phyloP scores from a whole-genome alignment of 2,113 vertebrate genomes.

The Toxotes chatareus region DNA sequence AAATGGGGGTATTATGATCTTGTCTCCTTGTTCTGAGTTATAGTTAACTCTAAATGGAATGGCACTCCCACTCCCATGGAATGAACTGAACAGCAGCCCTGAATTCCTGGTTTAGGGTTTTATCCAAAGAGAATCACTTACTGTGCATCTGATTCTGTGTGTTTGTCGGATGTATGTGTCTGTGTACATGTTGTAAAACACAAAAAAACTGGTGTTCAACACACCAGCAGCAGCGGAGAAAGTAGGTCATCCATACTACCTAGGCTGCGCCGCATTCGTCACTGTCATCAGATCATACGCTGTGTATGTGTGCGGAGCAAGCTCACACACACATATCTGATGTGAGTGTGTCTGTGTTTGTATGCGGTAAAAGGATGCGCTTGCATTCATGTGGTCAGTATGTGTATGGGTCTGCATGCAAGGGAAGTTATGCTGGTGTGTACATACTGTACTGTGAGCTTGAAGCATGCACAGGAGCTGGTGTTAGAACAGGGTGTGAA shows the following conservation, averaged over 20 bases:
- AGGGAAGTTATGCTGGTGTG: constrained; percentile 10
- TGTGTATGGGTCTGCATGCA: constrained; percentile 25
- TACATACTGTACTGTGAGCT: neutral
- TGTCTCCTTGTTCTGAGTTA: neutral
- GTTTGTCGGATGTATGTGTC: neutral
- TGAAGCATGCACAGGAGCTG: constrained; percentile 16
- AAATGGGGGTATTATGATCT: neutral
- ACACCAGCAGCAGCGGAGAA: constrained; percentile 26
- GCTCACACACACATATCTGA: neutral
- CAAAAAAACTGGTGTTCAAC: neutral
- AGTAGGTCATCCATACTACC: constrained; percentile 65
- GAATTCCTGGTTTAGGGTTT: neutral
- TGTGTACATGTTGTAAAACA: constrained; percentile 24
- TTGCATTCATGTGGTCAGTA: neutral
- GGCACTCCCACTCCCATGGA: too few relatives aligned
- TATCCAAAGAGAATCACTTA: neutral
- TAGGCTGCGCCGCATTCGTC: constrained; percentile 51
- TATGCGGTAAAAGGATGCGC: constrained; percentile 2
- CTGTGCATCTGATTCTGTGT: neutral
- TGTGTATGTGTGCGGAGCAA: constrained; percentile 12
- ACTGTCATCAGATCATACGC: constrained; percentile 30
- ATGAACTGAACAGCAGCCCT: neutral
- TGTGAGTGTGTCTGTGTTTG: constrained; percentile 27
- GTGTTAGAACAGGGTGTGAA: constrained; percentile 24
- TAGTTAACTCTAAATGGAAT: too few relatives aligned